phyloP scores from a whole-genome alignment of 2,888 invertebrate species.

The Cheiracanthium punctorium region DNA sequence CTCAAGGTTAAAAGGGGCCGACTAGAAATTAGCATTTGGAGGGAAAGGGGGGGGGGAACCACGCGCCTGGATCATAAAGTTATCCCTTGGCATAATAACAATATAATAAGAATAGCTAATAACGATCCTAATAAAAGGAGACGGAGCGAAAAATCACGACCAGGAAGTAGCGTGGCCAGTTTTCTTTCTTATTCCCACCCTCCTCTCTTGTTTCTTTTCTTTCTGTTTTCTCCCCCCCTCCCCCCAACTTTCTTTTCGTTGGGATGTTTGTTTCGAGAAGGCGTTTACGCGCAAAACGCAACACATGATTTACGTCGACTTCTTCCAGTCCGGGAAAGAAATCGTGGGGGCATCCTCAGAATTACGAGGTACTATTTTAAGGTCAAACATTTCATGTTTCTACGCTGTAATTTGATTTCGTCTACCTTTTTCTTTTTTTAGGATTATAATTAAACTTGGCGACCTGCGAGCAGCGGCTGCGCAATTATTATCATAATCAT shows the following conservation, averaged over 20 bases:
- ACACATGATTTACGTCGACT: conserved; percentile 44
- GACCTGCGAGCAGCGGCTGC: no score
- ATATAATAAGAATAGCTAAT: conserved; percentile 54
- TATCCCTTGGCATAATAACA: background rate
- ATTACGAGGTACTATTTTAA: background rate
- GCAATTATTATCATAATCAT: no score
- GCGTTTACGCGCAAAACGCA: conserved; percentile 37
- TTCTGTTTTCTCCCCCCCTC: background rate
- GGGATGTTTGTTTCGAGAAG: conserved; percentile 16
- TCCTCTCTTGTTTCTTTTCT: background rate
- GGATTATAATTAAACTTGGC: no score
- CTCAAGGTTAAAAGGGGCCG: background rate
- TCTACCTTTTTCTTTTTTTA: no score
- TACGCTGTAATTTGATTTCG: no score
- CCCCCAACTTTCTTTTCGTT: background rate
- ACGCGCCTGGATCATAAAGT: background rate
- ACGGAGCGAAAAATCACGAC: conserved; percentile 33
- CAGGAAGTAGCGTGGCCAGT: conserved; percentile 38
- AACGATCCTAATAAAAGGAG: conserved; percentile 40
- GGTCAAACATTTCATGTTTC: background rate
- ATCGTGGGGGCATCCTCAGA: background rate
- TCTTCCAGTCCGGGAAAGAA: conserved; percentile 22
- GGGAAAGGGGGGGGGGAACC: background rate
- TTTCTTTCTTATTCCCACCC: background rate
- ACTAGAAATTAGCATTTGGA: conserved; percentile 47